Evolutionary conservation across 2,113 vertebrate genomes (phyloP).

Genomic region (Seriola rivoliana): DNA sequence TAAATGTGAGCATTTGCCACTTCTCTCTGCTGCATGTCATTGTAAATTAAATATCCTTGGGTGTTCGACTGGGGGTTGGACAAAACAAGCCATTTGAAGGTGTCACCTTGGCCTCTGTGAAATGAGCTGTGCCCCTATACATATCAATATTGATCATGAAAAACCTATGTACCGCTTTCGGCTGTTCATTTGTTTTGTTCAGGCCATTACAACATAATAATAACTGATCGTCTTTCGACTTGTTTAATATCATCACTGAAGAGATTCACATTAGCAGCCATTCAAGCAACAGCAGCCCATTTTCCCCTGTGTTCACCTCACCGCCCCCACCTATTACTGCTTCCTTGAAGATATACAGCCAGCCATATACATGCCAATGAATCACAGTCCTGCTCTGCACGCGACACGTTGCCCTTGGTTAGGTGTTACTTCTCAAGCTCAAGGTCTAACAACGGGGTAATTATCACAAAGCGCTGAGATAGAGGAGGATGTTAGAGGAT

Average conservation of each 20-base stretch:
- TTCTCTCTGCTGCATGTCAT: neutral
- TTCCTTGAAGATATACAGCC: slow-evolving; percentile 66
- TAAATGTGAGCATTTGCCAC: neutral
- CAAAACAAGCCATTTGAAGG: slow-evolving; percentile 8
- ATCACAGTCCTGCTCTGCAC: slow-evolving; percentile 58
- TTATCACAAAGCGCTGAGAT: slow-evolving; percentile 66
- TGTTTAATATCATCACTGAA: slow-evolving; percentile 51
- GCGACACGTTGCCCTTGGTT: slow-evolving; percentile 66
- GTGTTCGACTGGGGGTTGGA: neutral
- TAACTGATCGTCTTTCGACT: slow-evolving; percentile 37
- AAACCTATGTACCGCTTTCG: neutral
- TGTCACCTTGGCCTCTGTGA: slow-evolving; percentile 12
- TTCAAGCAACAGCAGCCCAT: slow-evolving; percentile 64
- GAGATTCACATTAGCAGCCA: slow-evolving; percentile 65
- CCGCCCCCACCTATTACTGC: slow-evolving; percentile 58
- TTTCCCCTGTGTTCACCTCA: slow-evolving; percentile 51
- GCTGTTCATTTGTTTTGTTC: slow-evolving; percentile 38
- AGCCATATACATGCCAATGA: slow-evolving; percentile 71
- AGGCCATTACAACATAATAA: slow-evolving; percentile 50
- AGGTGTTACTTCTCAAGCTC: slow-evolving; percentile 72
- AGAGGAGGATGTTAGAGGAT: slow-evolving; percentile 42
- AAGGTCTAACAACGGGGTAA: slow-evolving; percentile 75
- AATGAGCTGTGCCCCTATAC: neutral
- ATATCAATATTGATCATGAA: slow-evolving; percentile 30
- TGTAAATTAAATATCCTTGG: neutral